A percentile compares a stretch with the other conserved stretches of the same genome.
Conservation (phyloP, 1,140 invertebrate species). For the Orchesella cincta region DNA sequence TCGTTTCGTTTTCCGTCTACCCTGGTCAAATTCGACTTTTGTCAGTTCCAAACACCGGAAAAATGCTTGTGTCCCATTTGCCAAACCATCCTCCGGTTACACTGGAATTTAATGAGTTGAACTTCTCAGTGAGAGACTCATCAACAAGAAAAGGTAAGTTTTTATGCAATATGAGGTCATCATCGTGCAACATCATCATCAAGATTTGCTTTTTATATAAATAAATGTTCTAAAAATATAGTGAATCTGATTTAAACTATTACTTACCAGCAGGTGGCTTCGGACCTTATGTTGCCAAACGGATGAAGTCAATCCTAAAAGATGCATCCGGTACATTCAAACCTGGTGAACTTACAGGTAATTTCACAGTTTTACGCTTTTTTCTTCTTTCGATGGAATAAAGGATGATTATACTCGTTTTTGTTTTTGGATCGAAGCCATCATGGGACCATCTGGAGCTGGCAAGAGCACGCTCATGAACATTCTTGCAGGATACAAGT, state of each 20-base stretch:
- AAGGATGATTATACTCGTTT: neutral
- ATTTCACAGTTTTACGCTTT: too few species aligned
- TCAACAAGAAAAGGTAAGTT: slow-evolving; percentile 26
- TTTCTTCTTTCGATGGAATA: too few species aligned
- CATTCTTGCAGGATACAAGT: slow-evolving; percentile 82
- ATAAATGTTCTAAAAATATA: too few species aligned
- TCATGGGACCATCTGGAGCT: slow-evolving; percentile 84
- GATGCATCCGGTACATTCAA: slow-evolving; percentile 76
- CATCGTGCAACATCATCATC: too few species aligned
- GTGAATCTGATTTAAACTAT: too few species aligned
- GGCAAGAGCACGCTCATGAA: slow-evolving; percentile 88
- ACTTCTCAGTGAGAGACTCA: slow-evolving; percentile 27
- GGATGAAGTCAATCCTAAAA: slow-evolving; percentile 75
- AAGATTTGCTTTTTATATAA: too few species aligned
- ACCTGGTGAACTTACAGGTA: slow-evolving; percentile 84
- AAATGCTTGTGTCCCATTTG: slow-evolving; percentile 32
- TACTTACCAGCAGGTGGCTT: slow-evolving; percentile 32
- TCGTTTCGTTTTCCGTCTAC: too few species aligned
- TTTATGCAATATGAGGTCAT: too few species aligned
- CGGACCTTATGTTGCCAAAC: slow-evolving; percentile 36
- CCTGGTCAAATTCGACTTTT: too few species aligned
- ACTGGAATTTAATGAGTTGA: slow-evolving; percentile 28
- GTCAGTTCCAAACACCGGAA: slow-evolving; percentile 30
- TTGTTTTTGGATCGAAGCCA: slow-evolving; percentile 77
- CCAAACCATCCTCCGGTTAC: slow-evolving; percentile 29